Conservation (phyloP, 2,113 vertebrate species). For the Bubo scandiacus region DNA sequence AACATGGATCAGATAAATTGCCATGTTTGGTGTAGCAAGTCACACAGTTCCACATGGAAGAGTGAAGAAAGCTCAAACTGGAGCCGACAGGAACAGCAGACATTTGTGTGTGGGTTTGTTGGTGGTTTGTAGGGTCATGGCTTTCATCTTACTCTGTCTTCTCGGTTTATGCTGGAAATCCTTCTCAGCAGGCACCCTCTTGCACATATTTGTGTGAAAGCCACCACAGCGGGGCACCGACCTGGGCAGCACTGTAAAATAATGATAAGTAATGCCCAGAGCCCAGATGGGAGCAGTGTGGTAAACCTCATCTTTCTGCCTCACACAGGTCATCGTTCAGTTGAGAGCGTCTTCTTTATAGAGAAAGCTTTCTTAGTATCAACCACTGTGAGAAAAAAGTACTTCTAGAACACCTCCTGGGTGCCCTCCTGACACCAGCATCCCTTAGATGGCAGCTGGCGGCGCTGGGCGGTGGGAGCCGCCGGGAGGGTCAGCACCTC, state of each 20-base stretch:
- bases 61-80: neutral
- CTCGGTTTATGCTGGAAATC: neutral
- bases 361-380: accelerated
- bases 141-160: neutral
- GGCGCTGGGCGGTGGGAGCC: neutral
- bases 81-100: accelerated
- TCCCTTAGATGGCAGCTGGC: accelerated
- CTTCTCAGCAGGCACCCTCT: neutral
- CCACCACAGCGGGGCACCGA: neutral
- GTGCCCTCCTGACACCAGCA: accelerated
- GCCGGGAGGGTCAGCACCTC: neutral
- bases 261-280: accelerated
- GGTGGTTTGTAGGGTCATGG: neutral
- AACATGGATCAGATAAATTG: neutral
- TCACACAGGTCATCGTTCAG: neutral
- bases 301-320: neutral
- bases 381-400: neutral
- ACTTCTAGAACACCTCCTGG: neutral
- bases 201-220: neutral
- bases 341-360: accelerated
- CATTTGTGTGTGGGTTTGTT: accelerated
- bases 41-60: accelerated
- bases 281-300: neutral
- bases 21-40: neutral
- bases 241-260: neutral